Conservation (phyloP, 2,888 invertebrate genomes). For the Blera fallax region DNA sequence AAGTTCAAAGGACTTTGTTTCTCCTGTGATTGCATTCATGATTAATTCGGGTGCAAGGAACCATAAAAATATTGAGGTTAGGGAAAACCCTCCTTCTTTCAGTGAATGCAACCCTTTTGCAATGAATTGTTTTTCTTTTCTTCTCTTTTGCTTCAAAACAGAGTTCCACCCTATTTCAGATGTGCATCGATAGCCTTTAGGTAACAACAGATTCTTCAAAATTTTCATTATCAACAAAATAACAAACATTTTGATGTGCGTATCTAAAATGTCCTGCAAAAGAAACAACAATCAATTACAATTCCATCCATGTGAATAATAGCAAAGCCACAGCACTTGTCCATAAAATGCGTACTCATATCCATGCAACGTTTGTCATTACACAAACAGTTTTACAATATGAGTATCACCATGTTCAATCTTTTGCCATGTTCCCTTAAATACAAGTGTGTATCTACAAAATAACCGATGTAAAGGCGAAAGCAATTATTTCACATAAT, state of each 20-base stretch:
- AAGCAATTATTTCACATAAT: slow-evolving; percentile 71
- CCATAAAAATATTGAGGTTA: neutral
- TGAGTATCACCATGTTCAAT: neutral
- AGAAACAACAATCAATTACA: slow-evolving; percentile 66
- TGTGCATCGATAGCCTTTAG: neutral
- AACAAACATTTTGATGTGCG: slow-evolving; percentile 28
- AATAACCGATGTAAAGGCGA: slow-evolving; percentile 44
- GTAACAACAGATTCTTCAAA: slow-evolving; percentile 11
- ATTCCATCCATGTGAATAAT: slow-evolving; percentile 48
- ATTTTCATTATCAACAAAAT: slow-evolving; percentile 41
- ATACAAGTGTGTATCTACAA: neutral
- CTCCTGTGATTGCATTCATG: too few species aligned
- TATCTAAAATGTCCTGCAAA: slow-evolving; percentile 52
- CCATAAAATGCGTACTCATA: slow-evolving; percentile 35
- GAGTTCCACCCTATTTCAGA: neutral
- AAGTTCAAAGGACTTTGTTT: too few species aligned
- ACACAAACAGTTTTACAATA: neutral
- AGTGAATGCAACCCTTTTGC: neutral
- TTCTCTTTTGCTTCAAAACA: too few species aligned
- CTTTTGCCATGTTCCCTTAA: slow-evolving; percentile 8
- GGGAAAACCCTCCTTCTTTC: neutral
- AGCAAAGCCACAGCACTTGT: slow-evolving; percentile 44
- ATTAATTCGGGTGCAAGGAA: too few species aligned
- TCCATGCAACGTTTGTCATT: slow-evolving; percentile 55
- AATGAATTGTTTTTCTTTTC: neutral